phyloP scores from a whole-genome alignment of 2,888 invertebrate genomes.

The Coecobrya sp. region DNA sequence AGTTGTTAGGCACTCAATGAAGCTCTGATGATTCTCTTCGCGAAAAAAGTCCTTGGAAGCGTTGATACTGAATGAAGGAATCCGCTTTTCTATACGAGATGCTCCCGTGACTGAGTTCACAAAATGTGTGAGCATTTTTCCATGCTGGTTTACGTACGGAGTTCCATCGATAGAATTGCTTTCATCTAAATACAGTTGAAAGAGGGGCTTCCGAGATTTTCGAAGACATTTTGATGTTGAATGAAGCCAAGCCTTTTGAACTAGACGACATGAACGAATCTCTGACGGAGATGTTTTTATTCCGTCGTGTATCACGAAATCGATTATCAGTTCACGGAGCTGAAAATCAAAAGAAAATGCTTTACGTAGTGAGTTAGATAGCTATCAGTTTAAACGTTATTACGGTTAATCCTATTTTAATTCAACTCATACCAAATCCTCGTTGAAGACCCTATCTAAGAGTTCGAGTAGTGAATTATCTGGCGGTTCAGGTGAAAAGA shows the following conservation, averaged over 20 bases:
- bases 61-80: neutral
- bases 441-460: too few relatives aligned
- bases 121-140: neutral
- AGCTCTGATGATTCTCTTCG: neutral
- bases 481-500: too few relatives aligned
- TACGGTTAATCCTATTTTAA: too few relatives aligned
- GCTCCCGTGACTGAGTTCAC: neutral
- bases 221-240: neutral
- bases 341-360: too few relatives aligned
- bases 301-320: too few relatives aligned
- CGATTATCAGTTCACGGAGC: too few relatives aligned
- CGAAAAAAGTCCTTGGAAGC: neutral
- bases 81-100: neutral
- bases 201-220: neutral
- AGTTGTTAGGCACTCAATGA: neutral
- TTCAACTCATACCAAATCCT: too few relatives aligned
- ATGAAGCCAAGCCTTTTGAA: neutral
- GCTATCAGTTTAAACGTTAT: too few relatives aligned
- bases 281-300: too few relatives aligned
- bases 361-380: too few relatives aligned
- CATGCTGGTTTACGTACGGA: neutral
- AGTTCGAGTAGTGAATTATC: too few relatives aligned
- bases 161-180: neutral
- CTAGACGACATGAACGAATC: neutral
- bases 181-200: neutral